Base-by-base conservation (phyloP, 2,888 invertebrate genomes). In the Venusia cambrica region DNA sequence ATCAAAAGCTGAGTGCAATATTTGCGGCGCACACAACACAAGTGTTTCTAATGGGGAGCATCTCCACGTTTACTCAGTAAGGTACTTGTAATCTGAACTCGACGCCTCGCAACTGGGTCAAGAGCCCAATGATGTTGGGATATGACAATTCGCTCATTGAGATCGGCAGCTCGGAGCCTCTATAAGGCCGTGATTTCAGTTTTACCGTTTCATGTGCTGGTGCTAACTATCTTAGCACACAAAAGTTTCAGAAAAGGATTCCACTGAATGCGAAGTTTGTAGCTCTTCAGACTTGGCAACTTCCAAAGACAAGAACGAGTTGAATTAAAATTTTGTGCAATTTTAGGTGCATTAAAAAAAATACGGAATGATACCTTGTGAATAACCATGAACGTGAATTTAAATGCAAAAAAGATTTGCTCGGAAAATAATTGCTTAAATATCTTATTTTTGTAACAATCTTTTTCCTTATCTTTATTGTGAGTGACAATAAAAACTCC, bases 61-160 rank as follows among this genome's bases (percentile, higher is more conserved):
- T 64, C 57, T 57, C 53, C 43, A 41, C 51, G 59, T 63, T 66
- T 69, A 58, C 71, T 59, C 48, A 57, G 58, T 51, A 41, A 54
- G 54, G 45, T 57, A 59, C 67, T 68, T 62, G 65, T 64, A 69
- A 72, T 71, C 66, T 62, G 57, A 53, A 57, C 61, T 61, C 56
- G 38, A 56, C 51, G 45, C 52, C 49, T 38, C 44, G 45, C 36
- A 69, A 62, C 41, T 65, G 41, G 74, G 72, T 71, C 71, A 67
- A 72, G 73, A 53, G 52, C 34, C 41, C 42, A 50, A 50, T 69
- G 67, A 63, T 58, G 61, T 57, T 60, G 63, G 58, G 51, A 55
- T 59, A 56, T 46, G 50, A 52, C 60, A 45, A 48, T 48, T 50
- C 44, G 29, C 45, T 47, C 36, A 47, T 45, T 46, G 45, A 33